phyloP scores from a whole-genome alignment of 2,888 invertebrate species.

The Petrophora chlorosata region DNA sequence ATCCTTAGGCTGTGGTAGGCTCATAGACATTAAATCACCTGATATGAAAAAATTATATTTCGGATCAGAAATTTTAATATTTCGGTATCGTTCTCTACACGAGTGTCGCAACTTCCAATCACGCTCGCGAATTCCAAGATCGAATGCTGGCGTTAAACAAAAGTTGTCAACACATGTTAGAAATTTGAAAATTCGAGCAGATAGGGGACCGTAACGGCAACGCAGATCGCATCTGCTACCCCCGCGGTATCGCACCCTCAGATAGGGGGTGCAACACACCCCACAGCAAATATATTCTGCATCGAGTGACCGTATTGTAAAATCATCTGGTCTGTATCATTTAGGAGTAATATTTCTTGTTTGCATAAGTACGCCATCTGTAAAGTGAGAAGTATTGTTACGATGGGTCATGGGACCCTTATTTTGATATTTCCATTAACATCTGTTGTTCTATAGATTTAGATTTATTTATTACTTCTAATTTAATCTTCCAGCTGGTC shows the following conservation, averaged over 20 bases:
- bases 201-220: slow-evolving; percentile 80
- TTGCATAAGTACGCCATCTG: slow-evolving; percentile 29
- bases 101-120: slow-evolving; percentile 25
- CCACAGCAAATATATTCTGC: slow-evolving; percentile 41
- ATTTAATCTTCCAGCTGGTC: no score
- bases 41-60: no score
- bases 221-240: slow-evolving; percentile 67
- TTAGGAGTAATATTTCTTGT: slow-evolving; percentile 26
- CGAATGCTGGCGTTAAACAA: slow-evolving; percentile 69
- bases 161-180: slow-evolving; percentile 78
- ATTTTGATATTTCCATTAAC: slow-evolving; percentile 18
- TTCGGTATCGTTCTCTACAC: slow-evolving; percentile 29
- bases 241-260: slow-evolving; percentile 48
- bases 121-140: slow-evolving; percentile 49
- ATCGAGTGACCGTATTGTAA: slow-evolving; percentile 53
- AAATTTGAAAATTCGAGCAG: slow-evolving; percentile 71
- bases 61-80: no score
- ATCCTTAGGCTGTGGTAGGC: no score
- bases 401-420: no score
- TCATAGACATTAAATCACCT: no score
- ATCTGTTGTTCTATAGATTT: no score
- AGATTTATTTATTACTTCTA: no score
- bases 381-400: slow-evolving; percentile 47
- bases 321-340: slow-evolving; percentile 54
- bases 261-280: slow-evolving; percentile 37